Evolutionary conservation across 2,888 invertebrate species (phyloP).

Genomic region (Minunthozetes semirufus): DNA sequence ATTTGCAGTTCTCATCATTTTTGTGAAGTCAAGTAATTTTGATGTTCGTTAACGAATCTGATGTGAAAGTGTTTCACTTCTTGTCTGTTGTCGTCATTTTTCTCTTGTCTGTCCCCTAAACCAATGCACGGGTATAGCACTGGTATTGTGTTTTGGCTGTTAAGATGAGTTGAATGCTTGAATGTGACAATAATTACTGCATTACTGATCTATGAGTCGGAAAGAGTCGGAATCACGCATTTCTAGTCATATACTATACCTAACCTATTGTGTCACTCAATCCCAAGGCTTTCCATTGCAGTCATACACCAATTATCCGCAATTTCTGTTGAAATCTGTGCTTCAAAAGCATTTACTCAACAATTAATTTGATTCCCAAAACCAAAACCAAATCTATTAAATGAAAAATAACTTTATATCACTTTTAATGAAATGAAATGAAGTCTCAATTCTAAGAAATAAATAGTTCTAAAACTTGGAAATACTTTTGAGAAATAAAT

Average conservation of each 20-base stretch:
- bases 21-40: not conserved
- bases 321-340: not conserved
- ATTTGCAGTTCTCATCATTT: slow-evolving; percentile 1
- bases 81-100: not conserved
- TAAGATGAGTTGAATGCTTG: slow-evolving; percentile 7
- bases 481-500: too few species aligned
- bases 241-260: slow-evolving; percentile 9
- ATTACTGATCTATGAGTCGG: not conserved
- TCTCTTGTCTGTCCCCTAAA: not conserved
- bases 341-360: not conserved
- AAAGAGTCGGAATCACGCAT: not conserved
- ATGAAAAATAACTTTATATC: not conserved
- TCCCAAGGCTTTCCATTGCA: not conserved
- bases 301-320: not conserved
- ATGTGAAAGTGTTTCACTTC: not conserved
- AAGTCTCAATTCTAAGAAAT: too few species aligned
- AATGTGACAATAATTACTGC: slow-evolving; percentile 5
- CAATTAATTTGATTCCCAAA: not conserved
- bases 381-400: not conserved
- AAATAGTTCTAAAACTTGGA: too few species aligned
- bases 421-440: not conserved
- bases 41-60: not conserved
- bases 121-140: not conserved
- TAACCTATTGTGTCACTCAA: not conserved
- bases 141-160: not conserved